Evolutionary conservation across 2,113 vertebrate species (phyloP).

Genomic region (Coreoperca whiteheadi): DNA sequence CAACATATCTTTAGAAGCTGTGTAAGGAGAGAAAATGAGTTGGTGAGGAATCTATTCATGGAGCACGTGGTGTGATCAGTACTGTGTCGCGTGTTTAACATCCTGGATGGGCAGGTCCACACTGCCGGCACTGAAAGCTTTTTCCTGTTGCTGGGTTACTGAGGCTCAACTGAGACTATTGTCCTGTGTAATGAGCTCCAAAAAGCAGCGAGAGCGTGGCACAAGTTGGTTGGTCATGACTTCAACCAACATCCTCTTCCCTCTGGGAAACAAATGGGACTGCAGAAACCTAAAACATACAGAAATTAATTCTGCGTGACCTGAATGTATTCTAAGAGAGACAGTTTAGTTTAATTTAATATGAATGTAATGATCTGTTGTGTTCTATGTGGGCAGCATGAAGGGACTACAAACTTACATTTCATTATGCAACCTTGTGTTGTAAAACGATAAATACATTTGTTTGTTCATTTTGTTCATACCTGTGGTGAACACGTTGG

Average conservation of each 20-base stretch:
- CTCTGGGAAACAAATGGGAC: neutral
- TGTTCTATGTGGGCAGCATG: no score
- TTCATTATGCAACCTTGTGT: no score
- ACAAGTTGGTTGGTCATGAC: constrained; percentile 36
- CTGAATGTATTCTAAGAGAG: no score
- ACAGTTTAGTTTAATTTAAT: no score
- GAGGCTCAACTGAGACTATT: constrained; percentile 25
- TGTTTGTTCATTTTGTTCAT: no score
- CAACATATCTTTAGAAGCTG: no score
- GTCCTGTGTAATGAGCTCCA: constrained; percentile 11
- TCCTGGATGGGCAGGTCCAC: constrained; percentile 27
- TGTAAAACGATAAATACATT: no score
- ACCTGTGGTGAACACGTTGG: no score
- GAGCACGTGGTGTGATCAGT: neutral
- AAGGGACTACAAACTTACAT: no score
- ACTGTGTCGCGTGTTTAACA: constrained; percentile 1
- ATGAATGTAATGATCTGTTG: no score
- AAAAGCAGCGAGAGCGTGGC: constrained; percentile 1
- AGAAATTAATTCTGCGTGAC: no score
- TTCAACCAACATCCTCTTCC: neutral
- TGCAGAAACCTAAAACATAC: neutral
- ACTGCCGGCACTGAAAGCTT: constrained; percentile 9
- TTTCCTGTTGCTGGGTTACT: constrained; percentile 65
- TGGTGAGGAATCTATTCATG: neutral
- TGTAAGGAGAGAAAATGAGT: neutral